Percentiles rank a stretch among this genome's conserved stretches.
phyloP scores from a whole-genome alignment of 2,797 vertebrate genomes.

The Erpetoichthys calabaricus region DNA sequence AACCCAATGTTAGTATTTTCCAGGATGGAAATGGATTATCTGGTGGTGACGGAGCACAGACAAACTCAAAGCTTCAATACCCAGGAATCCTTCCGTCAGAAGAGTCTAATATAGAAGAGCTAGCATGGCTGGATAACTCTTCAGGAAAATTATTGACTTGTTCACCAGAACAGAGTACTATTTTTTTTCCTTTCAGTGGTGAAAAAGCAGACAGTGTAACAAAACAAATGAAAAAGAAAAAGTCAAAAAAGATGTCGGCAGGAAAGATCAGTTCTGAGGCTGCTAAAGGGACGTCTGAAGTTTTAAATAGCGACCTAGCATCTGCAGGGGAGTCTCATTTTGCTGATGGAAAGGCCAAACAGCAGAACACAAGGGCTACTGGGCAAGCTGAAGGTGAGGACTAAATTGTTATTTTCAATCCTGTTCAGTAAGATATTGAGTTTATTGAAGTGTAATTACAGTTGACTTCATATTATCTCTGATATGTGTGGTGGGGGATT shows the following conservation, averaged over 20 bases:
- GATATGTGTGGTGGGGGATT: no score
- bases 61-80: neutral
- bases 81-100: neutral
- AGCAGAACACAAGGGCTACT: no score
- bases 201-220: slow-evolving; percentile 23
- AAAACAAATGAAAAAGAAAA: slow-evolving; percentile 33
- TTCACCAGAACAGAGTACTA: neutral
- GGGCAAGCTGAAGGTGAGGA: no score
- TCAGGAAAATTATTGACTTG: neutral
- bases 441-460: no score
- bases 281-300: slow-evolving; percentile 12
- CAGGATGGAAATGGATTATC: slow-evolving; percentile 47
- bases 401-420: no score
- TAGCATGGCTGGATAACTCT: neutral
- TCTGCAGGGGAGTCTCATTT: neutral
- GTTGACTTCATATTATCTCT: no score
- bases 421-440: no score
- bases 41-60: slow-evolving; percentile 27
- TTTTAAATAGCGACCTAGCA: slow-evolving; percentile 14
- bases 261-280: slow-evolving; percentile 27
- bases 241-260: slow-evolving; percentile 31
- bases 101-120: neutral
- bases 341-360: no score
- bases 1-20: slow-evolving; percentile 33
- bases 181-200: slow-evolving; percentile 18